These are phyloP conservation scores for Hemicentrotus pulcherrimus DNA, from an alignment of 35 echinoderm and acorn worm genomes.

Conservation along the genomic window DNA sequence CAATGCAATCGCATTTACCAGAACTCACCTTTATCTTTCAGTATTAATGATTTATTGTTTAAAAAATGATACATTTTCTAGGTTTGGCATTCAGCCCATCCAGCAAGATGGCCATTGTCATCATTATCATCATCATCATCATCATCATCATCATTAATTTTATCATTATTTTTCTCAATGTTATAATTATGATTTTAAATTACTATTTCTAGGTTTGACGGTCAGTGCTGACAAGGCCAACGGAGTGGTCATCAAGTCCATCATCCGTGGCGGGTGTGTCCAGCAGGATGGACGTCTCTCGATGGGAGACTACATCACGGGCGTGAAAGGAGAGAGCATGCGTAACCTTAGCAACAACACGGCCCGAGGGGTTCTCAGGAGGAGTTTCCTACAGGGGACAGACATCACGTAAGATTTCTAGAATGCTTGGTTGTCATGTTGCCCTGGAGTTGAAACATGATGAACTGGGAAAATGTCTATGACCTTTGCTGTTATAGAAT, in stretches of 20 bases:
- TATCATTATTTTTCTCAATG: no score
- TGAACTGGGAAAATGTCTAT: no score
- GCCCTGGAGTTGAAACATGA: no score
- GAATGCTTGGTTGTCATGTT: no score
- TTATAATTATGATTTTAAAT: no score
- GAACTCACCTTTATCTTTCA: no score
- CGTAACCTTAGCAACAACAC: constrained; percentile 72
- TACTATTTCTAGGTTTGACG: constrained; percentile 60
- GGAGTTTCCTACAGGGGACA: constrained; percentile 63
- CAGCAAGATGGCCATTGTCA: neutral
- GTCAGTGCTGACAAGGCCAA: constrained; percentile 82
- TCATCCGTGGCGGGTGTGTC: constrained; percentile 80
- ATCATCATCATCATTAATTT: neutral
- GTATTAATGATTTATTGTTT: no score
- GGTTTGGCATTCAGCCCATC: no score
- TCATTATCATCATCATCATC: neutral
- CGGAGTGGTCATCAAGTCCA: constrained; percentile 87
- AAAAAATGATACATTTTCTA: no score
- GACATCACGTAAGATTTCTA: constrained; percentile 72
- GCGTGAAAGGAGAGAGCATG: constrained; percentile 80
- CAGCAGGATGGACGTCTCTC: constrained; percentile 77
- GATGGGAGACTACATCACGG: constrained; percentile 92
- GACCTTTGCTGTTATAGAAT: no score
- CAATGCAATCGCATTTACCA: no score
- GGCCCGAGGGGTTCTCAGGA: constrained; percentile 71